phyloP scores from a whole-genome alignment of 2,113 vertebrate species.

The Leucoraja erinaceus region DNA sequence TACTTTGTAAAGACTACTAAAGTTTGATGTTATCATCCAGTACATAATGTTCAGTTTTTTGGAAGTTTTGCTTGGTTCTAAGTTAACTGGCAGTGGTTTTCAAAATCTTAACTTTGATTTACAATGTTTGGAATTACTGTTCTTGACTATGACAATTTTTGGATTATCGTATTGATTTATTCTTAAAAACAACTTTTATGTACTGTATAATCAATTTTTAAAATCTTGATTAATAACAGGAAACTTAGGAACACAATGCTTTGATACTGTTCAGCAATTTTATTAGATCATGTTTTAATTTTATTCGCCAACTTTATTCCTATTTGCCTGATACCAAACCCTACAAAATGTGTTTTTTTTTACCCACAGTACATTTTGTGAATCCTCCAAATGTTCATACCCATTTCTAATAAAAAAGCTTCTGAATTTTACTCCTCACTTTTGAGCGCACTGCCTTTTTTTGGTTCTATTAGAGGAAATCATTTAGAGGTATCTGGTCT shows the following conservation, averaged over 20 bases:
- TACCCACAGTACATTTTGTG: neutral
- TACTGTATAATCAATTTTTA: neutral
- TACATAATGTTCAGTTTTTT: neutral
- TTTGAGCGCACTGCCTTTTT: neutral
- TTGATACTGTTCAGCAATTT: neutral
- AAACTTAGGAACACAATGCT: neutral
- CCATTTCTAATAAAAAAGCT: neutral
- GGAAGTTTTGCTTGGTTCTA: neutral
- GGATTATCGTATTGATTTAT: neutral
- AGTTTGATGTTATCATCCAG: neutral
- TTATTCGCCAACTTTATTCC: neutral
- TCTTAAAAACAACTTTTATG: neutral
- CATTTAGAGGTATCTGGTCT: too few relatives aligned
- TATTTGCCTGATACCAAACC: neutral
- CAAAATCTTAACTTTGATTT: neutral
- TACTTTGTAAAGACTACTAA: neutral
- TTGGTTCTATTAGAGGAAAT: neutral
- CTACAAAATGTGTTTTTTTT: neutral
- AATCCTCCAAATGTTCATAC: neutral
- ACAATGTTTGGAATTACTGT: neutral
- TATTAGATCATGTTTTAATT: neutral
- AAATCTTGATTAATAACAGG: neutral
- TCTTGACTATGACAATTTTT: neutral
- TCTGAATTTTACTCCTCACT: neutral
- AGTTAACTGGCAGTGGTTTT: neutral